These are phyloP conservation scores for Petromus typicus DNA, from an alignment of 2,113 vertebrate species.

Conservation along the genomic window DNA sequence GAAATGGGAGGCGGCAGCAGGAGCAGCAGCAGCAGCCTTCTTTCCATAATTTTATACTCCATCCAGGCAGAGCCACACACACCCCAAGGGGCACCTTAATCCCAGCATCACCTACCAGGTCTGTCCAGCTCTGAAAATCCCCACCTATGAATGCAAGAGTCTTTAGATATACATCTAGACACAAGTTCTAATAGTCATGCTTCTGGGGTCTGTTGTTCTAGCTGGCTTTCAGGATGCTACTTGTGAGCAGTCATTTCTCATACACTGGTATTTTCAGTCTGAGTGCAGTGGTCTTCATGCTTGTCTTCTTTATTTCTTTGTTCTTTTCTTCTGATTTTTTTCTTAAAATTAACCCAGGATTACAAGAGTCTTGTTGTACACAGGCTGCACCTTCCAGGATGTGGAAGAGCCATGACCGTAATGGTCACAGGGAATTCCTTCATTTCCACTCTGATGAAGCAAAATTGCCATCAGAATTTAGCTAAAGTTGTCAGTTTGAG, in stretches of 20 bases:
- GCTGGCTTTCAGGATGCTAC: neutral
- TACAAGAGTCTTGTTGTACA: neutral
- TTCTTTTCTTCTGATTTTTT: no score
- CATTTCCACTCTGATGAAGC: slow-evolving; percentile 31
- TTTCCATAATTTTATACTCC: neutral
- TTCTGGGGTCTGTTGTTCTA: fast-evolving
- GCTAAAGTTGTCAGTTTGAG: slow-evolving; percentile 62
- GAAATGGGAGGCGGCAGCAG: neutral
- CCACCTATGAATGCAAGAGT: neutral
- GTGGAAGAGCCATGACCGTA: neutral
- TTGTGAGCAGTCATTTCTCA: slow-evolving; percentile 41
- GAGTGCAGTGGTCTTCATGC: neutral
- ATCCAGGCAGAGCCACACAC: neutral
- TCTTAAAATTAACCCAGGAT: slow-evolving; percentile 11
- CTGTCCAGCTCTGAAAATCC: neutral
- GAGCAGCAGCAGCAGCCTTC: neutral
- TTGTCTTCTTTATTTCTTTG: neutral
- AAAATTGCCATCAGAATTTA: slow-evolving; percentile 55
- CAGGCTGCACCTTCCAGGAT: neutral
- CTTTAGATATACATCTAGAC: neutral
- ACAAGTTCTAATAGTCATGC: neutral
- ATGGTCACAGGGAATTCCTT: slow-evolving; percentile 30
- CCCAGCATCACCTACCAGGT: neutral
- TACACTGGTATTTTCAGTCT: neutral
- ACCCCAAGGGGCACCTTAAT: neutral